Evolutionary conservation across 1,140 invertebrate species (phyloP).

Genomic region (Drosophila navojoa): DNA sequence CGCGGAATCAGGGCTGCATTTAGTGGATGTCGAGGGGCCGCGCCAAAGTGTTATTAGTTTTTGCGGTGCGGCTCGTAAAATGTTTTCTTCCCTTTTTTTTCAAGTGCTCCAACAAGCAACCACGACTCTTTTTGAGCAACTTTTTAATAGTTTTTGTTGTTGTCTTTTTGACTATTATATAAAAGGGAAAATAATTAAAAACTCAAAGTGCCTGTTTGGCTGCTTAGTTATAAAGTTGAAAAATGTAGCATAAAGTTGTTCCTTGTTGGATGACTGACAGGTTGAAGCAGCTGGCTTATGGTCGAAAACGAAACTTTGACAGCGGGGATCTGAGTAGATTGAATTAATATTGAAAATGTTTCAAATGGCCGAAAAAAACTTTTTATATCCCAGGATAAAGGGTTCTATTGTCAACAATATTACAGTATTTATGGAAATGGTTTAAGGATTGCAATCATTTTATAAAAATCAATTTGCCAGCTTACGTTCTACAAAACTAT

Average conservation of each 20-base stretch:
- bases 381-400: not conserved
- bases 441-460: not conserved
- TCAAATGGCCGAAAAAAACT: constrained; percentile 14
- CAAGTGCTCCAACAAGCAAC: constrained; percentile 46
- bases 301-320: constrained; percentile 26
- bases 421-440: not conserved
- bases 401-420: too few species aligned
- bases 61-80: constrained; percentile 76
- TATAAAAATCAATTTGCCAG: constrained; percentile 18
- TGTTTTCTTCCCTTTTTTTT: constrained; percentile 69
- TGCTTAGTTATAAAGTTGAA: constrained; percentile 67
- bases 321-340: not conserved
- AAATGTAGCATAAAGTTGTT: constrained; percentile 49
- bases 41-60: constrained; percentile 76
- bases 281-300: constrained; percentile 13
- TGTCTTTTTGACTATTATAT: constrained; percentile 28
- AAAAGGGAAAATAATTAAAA: constrained; percentile 74
- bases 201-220: constrained; percentile 63
- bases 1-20: constrained; percentile 5
- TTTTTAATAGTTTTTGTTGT: constrained; percentile 11
- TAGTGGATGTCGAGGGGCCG: not conserved
- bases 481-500: constrained; percentile 3
- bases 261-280: constrained; percentile 30
- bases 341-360: constrained; percentile 30
- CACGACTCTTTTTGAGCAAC: constrained; percentile 7